Conservation (phyloP, 1,140 invertebrate species). For the Achroia grisella region DNA sequence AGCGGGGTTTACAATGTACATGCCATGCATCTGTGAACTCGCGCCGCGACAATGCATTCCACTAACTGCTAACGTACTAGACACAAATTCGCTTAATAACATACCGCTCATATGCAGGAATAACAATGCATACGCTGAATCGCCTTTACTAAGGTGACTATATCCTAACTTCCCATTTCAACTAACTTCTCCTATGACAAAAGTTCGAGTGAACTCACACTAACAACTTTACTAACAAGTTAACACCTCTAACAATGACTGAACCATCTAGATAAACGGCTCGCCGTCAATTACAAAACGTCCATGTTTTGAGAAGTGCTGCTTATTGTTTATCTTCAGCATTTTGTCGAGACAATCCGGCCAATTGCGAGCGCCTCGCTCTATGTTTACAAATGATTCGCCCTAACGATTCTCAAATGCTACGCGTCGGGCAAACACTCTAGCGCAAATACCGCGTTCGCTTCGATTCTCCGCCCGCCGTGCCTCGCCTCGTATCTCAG, state of each 20-base stretch:
- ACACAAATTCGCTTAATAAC: slow-evolving; percentile 46
- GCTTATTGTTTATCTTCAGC: slow-evolving; percentile 63
- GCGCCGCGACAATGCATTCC: slow-evolving; percentile 68
- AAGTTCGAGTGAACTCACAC: slow-evolving; percentile 57
- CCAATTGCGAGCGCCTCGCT: slow-evolving; percentile 54
- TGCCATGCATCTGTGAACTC: slow-evolving; percentile 88
- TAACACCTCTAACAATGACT: slow-evolving; percentile 68
- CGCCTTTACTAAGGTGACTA: slow-evolving; percentile 45
- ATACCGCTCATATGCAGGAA: slow-evolving; percentile 34
- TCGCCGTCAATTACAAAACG: slow-evolving; percentile 67
- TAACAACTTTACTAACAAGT: slow-evolving; percentile 69
- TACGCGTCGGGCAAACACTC: slow-evolving; percentile 63
- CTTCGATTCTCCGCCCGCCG: slow-evolving; percentile 13
- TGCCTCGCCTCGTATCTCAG: slow-evolving; percentile 15
- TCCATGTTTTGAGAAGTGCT: slow-evolving; percentile 65
- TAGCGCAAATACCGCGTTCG: slow-evolving; percentile 48
- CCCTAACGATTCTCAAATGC: slow-evolving; percentile 68
- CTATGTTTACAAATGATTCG: slow-evolving; percentile 60
- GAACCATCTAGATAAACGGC: slow-evolving; percentile 69
- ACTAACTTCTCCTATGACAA: slow-evolving; percentile 51
- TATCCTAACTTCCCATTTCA: slow-evolving; percentile 50
- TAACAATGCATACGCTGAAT: slow-evolving; percentile 40
- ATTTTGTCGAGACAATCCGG: slow-evolving; percentile 56
- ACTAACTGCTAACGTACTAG: slow-evolving; percentile 57
- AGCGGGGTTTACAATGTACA: slow-evolving; percentile 80